Percentiles rank a stretch among this genome's conserved stretches.
These are phyloP conservation scores for Agrochola circellaris DNA, from an alignment of 2,888 invertebrate genomes.

Conservation along the genomic window DNA sequence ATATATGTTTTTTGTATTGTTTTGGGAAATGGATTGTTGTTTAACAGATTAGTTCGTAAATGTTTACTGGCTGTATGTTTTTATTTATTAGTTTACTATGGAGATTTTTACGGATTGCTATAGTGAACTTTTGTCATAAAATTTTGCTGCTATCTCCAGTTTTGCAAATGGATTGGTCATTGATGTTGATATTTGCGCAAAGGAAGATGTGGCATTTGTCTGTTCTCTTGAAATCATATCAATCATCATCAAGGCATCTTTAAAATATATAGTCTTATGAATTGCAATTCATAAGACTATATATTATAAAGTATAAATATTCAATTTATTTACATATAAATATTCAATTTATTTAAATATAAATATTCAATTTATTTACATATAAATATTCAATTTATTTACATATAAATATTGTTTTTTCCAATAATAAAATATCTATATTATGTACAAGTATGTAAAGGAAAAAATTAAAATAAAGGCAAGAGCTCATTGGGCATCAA, in stretches of 20 bases:
- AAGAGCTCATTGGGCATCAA: too few species aligned
- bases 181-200: neutral
- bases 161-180: neutral
- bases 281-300: neutral
- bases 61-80: neutral
- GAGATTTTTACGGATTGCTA: neutral
- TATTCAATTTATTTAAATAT: too few species aligned
- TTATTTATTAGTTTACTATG: neutral
- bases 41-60: conserved; percentile 1
- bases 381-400: too few species aligned
- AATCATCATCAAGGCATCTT: too few species aligned
- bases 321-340: too few species aligned
- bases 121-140: neutral
- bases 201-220: neutral
- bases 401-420: too few species aligned
- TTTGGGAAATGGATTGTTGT: neutral
- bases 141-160: neutral
- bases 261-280: too few species aligned
- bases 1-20: neutral
- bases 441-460: too few species aligned
- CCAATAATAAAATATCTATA: too few species aligned
- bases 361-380: too few species aligned
- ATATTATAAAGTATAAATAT: too few species aligned
- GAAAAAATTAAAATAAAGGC: too few species aligned
- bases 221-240: neutral